phyloP scores from a whole-genome alignment of 2,888 invertebrate species.

The Pyrrhosoma nymphula region DNA sequence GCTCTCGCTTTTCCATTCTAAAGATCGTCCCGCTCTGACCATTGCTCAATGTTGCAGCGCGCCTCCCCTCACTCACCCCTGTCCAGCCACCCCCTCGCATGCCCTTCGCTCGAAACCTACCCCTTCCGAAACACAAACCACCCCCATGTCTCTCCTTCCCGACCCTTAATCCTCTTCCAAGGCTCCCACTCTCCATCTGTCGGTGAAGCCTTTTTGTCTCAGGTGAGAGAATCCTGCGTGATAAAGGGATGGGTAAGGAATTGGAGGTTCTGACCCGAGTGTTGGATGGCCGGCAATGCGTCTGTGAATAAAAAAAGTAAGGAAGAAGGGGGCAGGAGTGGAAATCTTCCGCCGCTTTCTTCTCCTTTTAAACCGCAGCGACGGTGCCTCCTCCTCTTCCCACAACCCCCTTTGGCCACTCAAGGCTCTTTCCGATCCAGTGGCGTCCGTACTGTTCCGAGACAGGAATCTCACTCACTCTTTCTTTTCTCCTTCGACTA shows the following conservation, averaged over 20 bases:
- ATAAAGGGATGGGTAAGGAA: not conserved
- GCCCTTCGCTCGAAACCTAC: not conserved
- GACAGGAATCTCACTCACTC: constrained; percentile 46
- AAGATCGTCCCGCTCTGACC: constrained; percentile 41
- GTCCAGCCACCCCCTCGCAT: not conserved
- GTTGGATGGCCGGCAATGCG: constrained; percentile 26
- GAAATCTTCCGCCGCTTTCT: not conserved
- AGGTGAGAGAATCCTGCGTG: constrained; percentile 43
- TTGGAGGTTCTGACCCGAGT: not conserved
- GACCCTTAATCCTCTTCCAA: constrained; percentile 51
- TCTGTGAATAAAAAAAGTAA: constrained; percentile 2
- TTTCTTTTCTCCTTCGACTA: constrained; percentile 25
- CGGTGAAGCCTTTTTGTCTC: constrained; percentile 61
- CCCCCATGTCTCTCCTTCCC: not conserved
- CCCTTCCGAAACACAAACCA: not conserved
- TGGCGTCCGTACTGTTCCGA: constrained; percentile 50
- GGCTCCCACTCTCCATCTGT: constrained; percentile 34
- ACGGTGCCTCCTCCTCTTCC: not conserved
- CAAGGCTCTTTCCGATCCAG: constrained; percentile 52
- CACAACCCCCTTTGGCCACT: not conserved
- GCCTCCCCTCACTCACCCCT: not conserved
- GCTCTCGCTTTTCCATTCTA: constrained; percentile 14
- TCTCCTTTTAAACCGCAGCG: constrained; percentile 22
- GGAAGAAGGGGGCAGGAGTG: not conserved
- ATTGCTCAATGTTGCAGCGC: constrained; percentile 31